Evolutionary conservation across 2,888 invertebrate genomes (phyloP).

Genomic region (Pseudococcus longispinus): DNA sequence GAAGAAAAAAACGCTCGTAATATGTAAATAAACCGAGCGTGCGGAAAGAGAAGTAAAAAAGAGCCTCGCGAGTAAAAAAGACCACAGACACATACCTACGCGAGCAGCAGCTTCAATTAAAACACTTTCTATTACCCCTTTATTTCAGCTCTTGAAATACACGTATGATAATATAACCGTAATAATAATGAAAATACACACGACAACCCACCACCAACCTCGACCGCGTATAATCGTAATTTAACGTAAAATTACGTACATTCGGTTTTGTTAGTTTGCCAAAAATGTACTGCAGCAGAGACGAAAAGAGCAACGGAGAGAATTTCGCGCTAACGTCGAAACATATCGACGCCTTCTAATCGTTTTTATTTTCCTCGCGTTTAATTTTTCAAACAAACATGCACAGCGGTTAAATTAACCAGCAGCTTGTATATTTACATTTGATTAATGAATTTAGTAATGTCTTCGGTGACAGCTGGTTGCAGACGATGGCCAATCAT

Average conservation of each 20-base stretch:
- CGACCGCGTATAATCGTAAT: background rate
- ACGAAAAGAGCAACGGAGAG: background rate
- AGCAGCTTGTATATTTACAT: background rate
- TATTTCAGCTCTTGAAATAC: background rate
- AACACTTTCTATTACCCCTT: background rate
- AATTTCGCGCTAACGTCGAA: conserved; percentile 19
- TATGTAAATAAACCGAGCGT: background rate
- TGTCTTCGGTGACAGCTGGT: background rate
- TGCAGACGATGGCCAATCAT: background rate
- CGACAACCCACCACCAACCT: background rate
- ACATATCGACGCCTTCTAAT: conserved; percentile 37
- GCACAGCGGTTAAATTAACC: background rate
- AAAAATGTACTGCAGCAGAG: background rate
- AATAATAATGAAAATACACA: background rate
- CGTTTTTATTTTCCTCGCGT: background rate
- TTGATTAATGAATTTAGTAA: conserved; percentile 21
- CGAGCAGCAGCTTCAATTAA: background rate
- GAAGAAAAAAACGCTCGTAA: background rate
- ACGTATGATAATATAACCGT: background rate
- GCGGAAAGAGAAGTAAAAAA: background rate
- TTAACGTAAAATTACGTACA: conserved; percentile 31
- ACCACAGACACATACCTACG: background rate
- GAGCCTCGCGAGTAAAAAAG: background rate
- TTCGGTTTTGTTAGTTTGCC: background rate
- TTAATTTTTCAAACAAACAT: background rate